Conservation (phyloP, 2,797 vertebrate genomes). For the Pipistrellus nathusii region DNA sequence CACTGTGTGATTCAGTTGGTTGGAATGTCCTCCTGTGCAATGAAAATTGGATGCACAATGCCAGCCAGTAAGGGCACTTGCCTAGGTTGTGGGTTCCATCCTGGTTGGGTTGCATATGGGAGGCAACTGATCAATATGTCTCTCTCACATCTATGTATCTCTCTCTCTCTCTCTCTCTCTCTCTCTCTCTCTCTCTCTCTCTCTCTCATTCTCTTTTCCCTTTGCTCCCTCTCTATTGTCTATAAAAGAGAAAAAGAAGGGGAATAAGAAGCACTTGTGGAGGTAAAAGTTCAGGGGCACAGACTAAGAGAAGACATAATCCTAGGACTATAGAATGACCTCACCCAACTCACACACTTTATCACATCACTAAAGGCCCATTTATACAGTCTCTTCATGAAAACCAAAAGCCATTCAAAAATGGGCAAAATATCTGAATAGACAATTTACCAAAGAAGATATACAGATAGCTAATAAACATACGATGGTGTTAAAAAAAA, state of each 20-base stretch:
- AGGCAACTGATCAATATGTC: neutral
- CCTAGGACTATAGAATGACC: neutral
- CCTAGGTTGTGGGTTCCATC: neutral
- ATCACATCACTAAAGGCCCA: neutral
- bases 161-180: neutral
- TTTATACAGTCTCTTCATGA: neutral
- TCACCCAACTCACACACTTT: neutral
- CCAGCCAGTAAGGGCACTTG: neutral
- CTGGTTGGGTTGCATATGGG: neutral
- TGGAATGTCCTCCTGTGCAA: neutral
- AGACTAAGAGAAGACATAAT: neutral
- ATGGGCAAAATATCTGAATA: neutral
- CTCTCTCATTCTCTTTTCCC: too few species aligned
- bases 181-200: too few species aligned
- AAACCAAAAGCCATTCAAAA: neutral
- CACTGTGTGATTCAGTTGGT: neutral
- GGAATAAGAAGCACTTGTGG: neutral
- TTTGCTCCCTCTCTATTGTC: neutral
- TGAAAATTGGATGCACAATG: too few species aligned
- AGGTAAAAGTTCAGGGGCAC: too few species aligned
- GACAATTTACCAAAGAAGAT: neutral
- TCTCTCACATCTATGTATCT: neutral
- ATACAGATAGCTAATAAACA: neutral
- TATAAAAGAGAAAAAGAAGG: neutral
- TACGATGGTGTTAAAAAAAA: fast-evolving